These are phyloP conservation scores for Rhynchopsitta pachyrhyncha DNA, from an alignment of 2,113 vertebrate species.

Conservation along the genomic window DNA sequence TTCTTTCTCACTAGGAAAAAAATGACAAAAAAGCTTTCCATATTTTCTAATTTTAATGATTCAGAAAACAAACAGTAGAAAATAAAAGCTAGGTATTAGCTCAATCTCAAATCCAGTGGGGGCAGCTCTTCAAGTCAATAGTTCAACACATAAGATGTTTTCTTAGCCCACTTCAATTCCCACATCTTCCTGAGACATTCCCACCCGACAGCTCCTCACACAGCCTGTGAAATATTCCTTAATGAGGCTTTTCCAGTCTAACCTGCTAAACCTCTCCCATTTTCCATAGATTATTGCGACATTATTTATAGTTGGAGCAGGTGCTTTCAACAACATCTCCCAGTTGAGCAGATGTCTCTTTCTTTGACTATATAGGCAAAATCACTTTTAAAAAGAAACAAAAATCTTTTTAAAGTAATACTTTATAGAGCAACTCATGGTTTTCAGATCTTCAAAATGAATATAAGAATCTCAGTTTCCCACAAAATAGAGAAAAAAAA, in stretches of 20 bases:
- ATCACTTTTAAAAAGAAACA: background rate
- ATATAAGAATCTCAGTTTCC: background rate
- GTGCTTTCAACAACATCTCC: background rate
- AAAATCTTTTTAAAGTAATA: background rate
- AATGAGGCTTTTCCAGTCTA: background rate
- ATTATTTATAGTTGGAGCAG: background rate
- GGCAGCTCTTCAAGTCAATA: background rate
- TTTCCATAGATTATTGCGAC: background rate
- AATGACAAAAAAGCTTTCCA: background rate
- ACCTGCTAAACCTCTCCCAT: rapidly evolving
- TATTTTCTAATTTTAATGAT: background rate
- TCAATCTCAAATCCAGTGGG: background rate
- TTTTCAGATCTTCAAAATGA: background rate
- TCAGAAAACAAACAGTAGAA: background rate
- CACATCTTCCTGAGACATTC: background rate
- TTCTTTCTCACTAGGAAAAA: background rate
- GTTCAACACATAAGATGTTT: background rate
- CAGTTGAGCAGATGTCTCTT: background rate
- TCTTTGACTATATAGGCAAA: background rate
- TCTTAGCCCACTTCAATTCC: background rate
- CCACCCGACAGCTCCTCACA: background rate
- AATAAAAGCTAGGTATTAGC: background rate
- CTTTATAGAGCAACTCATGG: background rate
- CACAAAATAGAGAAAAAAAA: background rate
- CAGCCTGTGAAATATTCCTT: background rate